phyloP scores from a whole-genome alignment of 1,140 invertebrate genomes.

The Melitaea cinxia region DNA sequence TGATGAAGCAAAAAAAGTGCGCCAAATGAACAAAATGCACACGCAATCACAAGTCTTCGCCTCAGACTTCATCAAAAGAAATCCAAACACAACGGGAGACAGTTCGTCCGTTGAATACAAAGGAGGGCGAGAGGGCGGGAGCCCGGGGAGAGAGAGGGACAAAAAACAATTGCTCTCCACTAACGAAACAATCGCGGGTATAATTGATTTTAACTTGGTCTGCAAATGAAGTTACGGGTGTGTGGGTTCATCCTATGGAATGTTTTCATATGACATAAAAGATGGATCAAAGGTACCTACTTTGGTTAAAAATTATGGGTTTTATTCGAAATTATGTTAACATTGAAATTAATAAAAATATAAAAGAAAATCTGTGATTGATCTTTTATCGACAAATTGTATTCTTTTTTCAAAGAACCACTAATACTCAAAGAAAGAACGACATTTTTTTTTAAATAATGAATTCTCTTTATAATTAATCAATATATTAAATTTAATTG shows the following conservation, averaged over 20 bases:
- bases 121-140: slow-evolving; percentile 34
- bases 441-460: no score
- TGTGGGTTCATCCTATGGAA: slow-evolving; percentile 18
- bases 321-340: not conserved
- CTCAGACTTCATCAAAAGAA: slow-evolving; percentile 46
- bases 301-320: no score
- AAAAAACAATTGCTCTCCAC: slow-evolving; percentile 55
- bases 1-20: slow-evolving; percentile 44
- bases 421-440: no score
- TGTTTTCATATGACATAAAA: not conserved
- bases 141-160: slow-evolving; percentile 35
- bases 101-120: slow-evolving; percentile 42
- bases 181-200: slow-evolving; percentile 74
- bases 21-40: slow-evolving; percentile 60
- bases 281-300: not conserved
- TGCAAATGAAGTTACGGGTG: slow-evolving; percentile 42
- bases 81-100: slow-evolving; percentile 45
- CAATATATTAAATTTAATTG: no score
- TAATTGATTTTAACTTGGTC: slow-evolving; percentile 73
- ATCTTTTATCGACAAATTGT: not conserved
- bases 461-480: no score
- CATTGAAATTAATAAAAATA: not conserved
- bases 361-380: not conserved
- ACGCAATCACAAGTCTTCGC: slow-evolving; percentile 51
- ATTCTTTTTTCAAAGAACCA: not conserved